Conservation (phyloP, 2,888 invertebrate genomes). For the Cephonodes hylas region DNA sequence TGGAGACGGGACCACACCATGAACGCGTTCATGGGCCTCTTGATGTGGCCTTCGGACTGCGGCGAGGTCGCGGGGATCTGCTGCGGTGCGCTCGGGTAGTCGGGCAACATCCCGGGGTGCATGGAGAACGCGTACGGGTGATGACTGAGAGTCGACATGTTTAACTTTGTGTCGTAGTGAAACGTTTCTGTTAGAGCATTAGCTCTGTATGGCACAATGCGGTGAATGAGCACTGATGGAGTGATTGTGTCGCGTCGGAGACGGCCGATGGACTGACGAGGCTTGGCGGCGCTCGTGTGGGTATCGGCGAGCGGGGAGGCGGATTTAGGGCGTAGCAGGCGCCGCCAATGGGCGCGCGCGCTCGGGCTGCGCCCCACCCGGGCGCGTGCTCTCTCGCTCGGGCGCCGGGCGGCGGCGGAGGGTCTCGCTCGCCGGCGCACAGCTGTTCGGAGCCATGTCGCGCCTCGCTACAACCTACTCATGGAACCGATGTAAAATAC, state of each 20-base stretch:
- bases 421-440: slow-evolving; percentile 51
- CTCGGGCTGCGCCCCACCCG: slow-evolving; percentile 71
- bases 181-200: slow-evolving; percentile 56
- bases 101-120: slow-evolving; percentile 75
- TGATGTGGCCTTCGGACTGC: slow-evolving; percentile 89
- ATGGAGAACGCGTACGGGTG: slow-evolving; percentile 79
- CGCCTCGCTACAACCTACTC: slow-evolving; percentile 51
- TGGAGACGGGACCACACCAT: slow-evolving; percentile 98
- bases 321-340: slow-evolving; percentile 56
- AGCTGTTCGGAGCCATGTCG: slow-evolving; percentile 68
- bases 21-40: slow-evolving; percentile 98
- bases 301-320: slow-evolving; percentile 60
- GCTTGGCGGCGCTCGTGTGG: slow-evolving; percentile 49
- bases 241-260: slow-evolving; percentile 73
- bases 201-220: slow-evolving; percentile 70
- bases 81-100: slow-evolving; percentile 67
- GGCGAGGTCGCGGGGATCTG: slow-evolving; percentile 73
- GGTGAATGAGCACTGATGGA: slow-evolving; percentile 60
- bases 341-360: slow-evolving; percentile 56
- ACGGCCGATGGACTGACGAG: slow-evolving; percentile 73
- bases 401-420: slow-evolving; percentile 34
- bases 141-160: slow-evolving; percentile 76
- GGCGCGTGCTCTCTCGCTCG: slow-evolving; percentile 42
- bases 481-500: slow-evolving; percentile 64
- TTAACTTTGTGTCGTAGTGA: slow-evolving; percentile 24